These are phyloP conservation scores for Bombus soroeensis DNA, from an alignment of 1,140 invertebrate species.

Conservation along the genomic window DNA sequence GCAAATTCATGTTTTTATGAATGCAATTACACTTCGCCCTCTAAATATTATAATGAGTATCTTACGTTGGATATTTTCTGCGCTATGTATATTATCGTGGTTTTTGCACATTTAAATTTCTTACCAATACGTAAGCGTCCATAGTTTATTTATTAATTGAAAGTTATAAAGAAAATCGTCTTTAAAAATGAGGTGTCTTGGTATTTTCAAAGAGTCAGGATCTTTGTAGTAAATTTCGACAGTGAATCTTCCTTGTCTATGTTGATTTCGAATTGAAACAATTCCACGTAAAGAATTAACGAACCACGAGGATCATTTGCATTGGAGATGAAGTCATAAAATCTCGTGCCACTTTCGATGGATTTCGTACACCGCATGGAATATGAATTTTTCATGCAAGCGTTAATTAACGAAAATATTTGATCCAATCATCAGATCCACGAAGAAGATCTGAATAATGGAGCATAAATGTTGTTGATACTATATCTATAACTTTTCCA, in stretches of 20 bases:
- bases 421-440: no score
- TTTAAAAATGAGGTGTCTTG: background rate
- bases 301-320: background rate
- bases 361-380: background rate
- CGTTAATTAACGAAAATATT: background rate
- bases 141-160: no score
- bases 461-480: no score
- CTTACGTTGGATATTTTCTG: no score
- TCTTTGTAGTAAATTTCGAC: background rate
- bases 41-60: no score
- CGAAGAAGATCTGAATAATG: background rate
- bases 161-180: background rate
- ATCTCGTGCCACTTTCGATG: conserved; percentile 27
- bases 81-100: no score
- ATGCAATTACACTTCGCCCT: no score
- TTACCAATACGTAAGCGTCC: no score
- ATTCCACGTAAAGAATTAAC: background rate
- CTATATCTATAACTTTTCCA: no score
- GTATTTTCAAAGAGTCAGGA: background rate
- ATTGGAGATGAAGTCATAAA: conserved; percentile 18
- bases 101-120: no score
- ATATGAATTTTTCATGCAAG: background rate
- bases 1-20: no score
- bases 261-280: background rate
- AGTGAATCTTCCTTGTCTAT: background rate